Evolutionary conservation across 2,113 vertebrate genomes (phyloP), one percentile per base, ranked within the genome.

Genomic region (Catharus minimus): DNA sequence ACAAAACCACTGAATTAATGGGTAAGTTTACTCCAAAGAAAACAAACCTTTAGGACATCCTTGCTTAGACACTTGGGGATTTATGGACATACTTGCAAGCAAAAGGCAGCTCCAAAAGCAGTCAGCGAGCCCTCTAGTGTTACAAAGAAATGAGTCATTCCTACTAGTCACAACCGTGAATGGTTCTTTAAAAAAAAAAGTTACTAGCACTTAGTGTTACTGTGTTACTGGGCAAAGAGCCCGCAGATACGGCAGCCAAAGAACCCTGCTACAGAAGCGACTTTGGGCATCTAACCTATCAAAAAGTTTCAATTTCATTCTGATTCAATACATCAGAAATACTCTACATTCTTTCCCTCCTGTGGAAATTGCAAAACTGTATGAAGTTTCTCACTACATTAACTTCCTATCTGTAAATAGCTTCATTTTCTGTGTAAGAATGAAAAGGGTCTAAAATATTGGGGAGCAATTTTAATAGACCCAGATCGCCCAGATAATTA

Each of bases 111-210:
- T 82, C n/a, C 68, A 30, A 36, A 33, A 68, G 47, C 39, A 52
- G 36, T 10, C 55, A 49, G 49, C 33, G 60, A 93, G 91, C 76
- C 86, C 83, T 82, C 80, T 77, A 57, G 86, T 44, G 83, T 61
- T 92, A 53, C 56, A 44, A 15, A 78, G 28, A 56, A 81, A 60
- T 5, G 32, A 77, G 28, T 41, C 44, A 62, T 13, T 44, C 43
- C 47, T 77, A 32, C 9, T 5, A 26, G 27, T 60, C 19, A 55
- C 32, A 76, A 15, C 9, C 0, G 0, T 0, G 10, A 80, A 56
- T 8, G 55, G 13, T 15, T 65, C 15, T 28, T 46, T 4, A 64
- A 18, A 85, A 68, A 74, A 24, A 50, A 72, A 71, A 28, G 18
- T 60, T 75, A n/a, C 28, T 6, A 87, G 22, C 17, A 32, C 6